These are phyloP conservation scores for Phrynocephalus versicolor DNA, from an alignment of 2,113 vertebrate genomes.

Conservation along the genomic window DNA sequence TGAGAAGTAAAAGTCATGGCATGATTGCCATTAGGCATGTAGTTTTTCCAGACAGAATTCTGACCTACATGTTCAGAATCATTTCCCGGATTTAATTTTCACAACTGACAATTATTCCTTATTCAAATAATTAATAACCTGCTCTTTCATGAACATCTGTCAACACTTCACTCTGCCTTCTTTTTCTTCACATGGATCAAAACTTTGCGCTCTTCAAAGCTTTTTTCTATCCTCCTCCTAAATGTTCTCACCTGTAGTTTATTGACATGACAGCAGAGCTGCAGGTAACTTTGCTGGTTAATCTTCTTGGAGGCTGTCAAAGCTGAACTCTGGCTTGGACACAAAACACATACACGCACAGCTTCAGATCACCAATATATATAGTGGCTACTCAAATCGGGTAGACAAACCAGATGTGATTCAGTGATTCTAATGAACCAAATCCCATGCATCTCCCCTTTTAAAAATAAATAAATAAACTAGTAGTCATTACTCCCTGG, in stretches of 20 bases:
- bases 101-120: not conserved
- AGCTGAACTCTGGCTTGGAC: conserved; percentile 8
- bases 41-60: not conserved
- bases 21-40: too few species aligned
- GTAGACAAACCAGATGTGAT: not conserved
- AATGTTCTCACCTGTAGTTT: not conserved
- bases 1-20: too few species aligned
- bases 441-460: not conserved
- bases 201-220: not conserved
- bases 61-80: not conserved
- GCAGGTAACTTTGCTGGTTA: conserved; percentile 11
- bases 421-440: too few species aligned
- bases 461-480: not conserved
- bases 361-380: not conserved
- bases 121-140: not conserved
- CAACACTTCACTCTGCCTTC: too few species aligned
- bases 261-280: conserved; percentile 22
- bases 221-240: not conserved
- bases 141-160: not conserved
- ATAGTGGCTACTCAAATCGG: too few species aligned
- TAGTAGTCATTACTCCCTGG: not conserved
- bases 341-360: not conserved
- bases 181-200: not conserved
- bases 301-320: conserved; percentile 7
- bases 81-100: not conserved